phyloP scores from a whole-genome alignment of 2,888 invertebrate genomes.

The Ptycholaimellus sp. region DNA sequence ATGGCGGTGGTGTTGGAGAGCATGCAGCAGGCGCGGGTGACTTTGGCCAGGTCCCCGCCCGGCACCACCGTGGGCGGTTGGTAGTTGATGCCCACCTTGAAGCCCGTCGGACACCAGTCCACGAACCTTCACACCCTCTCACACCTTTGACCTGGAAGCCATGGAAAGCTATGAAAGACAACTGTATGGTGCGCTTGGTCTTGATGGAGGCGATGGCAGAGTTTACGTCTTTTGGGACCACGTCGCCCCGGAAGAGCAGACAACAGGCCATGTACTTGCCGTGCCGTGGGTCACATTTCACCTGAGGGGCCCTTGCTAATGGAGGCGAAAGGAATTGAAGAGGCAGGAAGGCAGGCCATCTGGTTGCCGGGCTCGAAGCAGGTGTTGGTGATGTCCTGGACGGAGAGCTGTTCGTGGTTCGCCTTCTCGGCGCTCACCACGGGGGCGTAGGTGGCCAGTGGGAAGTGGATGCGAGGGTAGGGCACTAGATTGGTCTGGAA shows the following conservation, averaged over 20 bases:
- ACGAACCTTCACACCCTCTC: too few species aligned
- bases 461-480: conserved; percentile 73
- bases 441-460: conserved; percentile 39
- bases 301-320: too few species aligned
- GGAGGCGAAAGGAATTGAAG: too few species aligned
- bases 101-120: too few species aligned
- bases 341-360: too few species aligned
- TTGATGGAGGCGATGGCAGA: conserved; percentile 80
- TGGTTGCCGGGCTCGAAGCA: conserved; percentile 61
- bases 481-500: conserved; percentile 43
- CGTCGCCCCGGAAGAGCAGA: conserved; percentile 46
- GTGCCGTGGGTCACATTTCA: conserved; percentile 33
- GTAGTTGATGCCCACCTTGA: conserved; percentile 27
- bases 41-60: conserved; percentile 41
- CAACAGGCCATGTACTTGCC: conserved; percentile 30
- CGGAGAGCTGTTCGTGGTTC: conserved; percentile 34
- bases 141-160: too few species aligned
- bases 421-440: conserved; percentile 22
- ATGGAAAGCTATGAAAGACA: too few species aligned
- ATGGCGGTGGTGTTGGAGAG: conserved; percentile 73
- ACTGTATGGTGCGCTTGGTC: conserved; percentile 52
- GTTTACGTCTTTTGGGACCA: conserved; percentile 73
- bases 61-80: conserved; percentile 33
- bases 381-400: conserved; percentile 66
- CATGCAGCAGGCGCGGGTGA: conserved; percentile 56